Base-by-base conservation (phyloP, 1,140 invertebrate genomes). In the Epicauta chinensis region DNA sequence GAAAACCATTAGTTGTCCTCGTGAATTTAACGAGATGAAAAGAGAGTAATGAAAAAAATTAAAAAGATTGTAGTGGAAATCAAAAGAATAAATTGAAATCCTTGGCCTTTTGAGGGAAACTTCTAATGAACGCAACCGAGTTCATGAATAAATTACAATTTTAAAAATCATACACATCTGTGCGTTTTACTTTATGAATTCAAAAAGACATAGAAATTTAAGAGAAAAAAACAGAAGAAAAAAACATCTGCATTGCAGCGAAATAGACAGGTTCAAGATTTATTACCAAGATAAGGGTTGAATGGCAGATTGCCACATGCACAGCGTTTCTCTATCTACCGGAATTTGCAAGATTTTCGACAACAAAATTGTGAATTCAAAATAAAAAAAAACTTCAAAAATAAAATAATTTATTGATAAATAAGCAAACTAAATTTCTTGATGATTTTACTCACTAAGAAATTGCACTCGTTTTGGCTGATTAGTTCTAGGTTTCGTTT, bases 391-490 rank as follows among this genome's bases (percentile, higher is more conserved):
- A 38, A 17, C 5, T 35, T 16, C 38, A 13, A 13, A 11, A 14
- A 47, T 31, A 45, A 47, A 17, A 17, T 1, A 34, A 15, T 29
- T 47, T 35, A 15, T 16, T 35, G n/a, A n/a, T n/a, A 47, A 37
- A 15, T 13, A 39, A 29, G 35, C 6, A 32, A 23, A 23, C 23
- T 23, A n/a, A n/a, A n/a, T n/a, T 23, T 23, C 1, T 23, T 23
- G 23, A 23, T 23, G 23, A 2, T 23, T 32, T 34, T 77, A 89
- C 87, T 90, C 79, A 90, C 87, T 87, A 72, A 90, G 87, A 69
- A 90, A 89, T 77, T 89, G 88, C 40, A 89, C 86, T 78, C 89
- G 89, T 77, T 89, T 91, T 39, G 86, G 86, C 66, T 87, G 84
- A 72, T 84, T 84, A 56, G 85, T 85, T 69, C 84, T 80, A 44